These are phyloP conservation scores for Parnassius orleans DNA, from an alignment of 2,888 invertebrate species.

Conservation along the genomic window DNA sequence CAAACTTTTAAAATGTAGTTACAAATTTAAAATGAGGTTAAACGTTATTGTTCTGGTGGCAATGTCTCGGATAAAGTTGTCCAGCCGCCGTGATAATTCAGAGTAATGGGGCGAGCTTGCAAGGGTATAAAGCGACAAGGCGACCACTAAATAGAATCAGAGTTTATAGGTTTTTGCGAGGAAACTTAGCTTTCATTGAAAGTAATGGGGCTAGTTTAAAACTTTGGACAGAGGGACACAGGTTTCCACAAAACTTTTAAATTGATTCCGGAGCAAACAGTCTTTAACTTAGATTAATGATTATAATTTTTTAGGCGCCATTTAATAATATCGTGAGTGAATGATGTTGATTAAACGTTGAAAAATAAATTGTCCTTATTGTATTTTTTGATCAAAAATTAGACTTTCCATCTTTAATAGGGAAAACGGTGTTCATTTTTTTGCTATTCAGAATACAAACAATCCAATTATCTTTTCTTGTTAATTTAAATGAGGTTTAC, in stretches of 20 bases:
- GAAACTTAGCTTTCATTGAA: conserved; percentile 63
- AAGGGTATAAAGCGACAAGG: conserved; percentile 63
- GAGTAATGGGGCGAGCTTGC: conserved; percentile 65
- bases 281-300: conserved; percentile 50
- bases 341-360: too few relatives aligned
- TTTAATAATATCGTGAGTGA: too few relatives aligned
- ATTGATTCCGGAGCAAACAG: conserved; percentile 57
- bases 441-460: too few relatives aligned
- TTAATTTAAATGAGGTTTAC: too few relatives aligned
- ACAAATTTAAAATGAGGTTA: conserved; percentile 26
- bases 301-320: conserved; percentile 22
- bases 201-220: conserved; percentile 50
- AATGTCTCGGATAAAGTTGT: conserved; percentile 55
- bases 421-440: too few relatives aligned
- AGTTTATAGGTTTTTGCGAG: conserved; percentile 59
- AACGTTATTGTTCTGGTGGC: conserved; percentile 39
- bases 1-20: conserved; percentile 6
- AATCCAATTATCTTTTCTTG: too few relatives aligned
- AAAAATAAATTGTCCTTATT: too few relatives aligned
- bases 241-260: conserved; percentile 50
- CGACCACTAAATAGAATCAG: conserved; percentile 53
- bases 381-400: too few relatives aligned
- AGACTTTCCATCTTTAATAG: too few relatives aligned
- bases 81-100: conserved; percentile 56
- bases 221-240: conserved; percentile 42